Evolutionary conservation across 2,113 vertebrate genomes (phyloP), one percentile per base, ranked within the genome.

Genomic region (Strix uralensis): DNA sequence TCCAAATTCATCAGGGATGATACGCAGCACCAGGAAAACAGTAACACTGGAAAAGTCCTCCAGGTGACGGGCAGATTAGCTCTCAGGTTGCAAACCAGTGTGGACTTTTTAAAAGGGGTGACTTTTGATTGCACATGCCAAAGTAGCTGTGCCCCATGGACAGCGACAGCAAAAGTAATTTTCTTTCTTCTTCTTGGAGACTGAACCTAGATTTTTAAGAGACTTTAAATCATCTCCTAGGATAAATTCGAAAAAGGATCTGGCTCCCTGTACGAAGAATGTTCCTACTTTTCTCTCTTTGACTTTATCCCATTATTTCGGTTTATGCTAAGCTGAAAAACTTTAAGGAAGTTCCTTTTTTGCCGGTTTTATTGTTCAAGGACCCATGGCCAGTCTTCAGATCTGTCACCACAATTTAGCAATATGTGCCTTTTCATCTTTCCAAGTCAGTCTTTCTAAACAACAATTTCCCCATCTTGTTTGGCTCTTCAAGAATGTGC

Each of bases 41-140:
- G 34, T 44, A 62, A 40, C 49, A 40, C 22, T 29, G 51, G 17
- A 11, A n/a, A 66, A 59, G 34, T 52, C 25, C 29, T 36, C 25
- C 34, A 38, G 52, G 18, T 44, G 36, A 51, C 4, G 23, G 14
- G 16, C 5, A 83, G 38, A 66, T 47, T 17, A 88, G 38, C 25
- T 59, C 34, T 59, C 34, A 59, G 21, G 15, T 10, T 79, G 29
- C 61, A 65, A 55, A 81, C 15, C 40, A 49, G 3, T 3, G 26
- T 17, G 18, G 54, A 38, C 15, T 62, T 91, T 84, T 34, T 2
- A 17, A 75, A 75, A 77, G 13, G 26, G 34, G 11, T 38, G 58
- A 69, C 17, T 84, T 81, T 55, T 73, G 26, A 38, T 29, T 49
- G 9, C 62, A 4, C 18, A 10, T 36, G 15, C 20, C 0, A 0